Evolutionary conservation across 1,140 invertebrate genomes (phyloP).

Genomic region (Drosophila orena): DNA sequence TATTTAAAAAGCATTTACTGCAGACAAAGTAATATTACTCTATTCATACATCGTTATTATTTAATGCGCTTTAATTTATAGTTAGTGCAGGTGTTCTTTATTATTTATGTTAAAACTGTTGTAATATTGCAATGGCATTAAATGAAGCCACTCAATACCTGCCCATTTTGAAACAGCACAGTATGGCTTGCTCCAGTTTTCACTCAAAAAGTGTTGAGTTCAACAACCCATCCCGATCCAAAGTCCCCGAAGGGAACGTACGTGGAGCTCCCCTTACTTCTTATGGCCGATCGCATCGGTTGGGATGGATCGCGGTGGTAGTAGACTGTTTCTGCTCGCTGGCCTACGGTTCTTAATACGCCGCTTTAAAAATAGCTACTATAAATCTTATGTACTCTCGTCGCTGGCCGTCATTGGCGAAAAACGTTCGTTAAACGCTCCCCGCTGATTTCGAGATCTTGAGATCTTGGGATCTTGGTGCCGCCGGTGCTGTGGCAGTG

Average conservation of each 20-base stretch:
- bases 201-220: constrained; percentile 4
- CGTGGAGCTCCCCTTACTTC: constrained; percentile 20
- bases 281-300: too few relatives aligned
- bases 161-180: not conserved
- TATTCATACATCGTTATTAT: too few relatives aligned
- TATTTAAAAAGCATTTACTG: too few relatives aligned
- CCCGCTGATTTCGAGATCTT: constrained; percentile 13
- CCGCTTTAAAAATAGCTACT: constrained; percentile 80
- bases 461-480: constrained; percentile 18
- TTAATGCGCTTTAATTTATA: too few relatives aligned
- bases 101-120: too few relatives aligned
- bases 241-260: not conserved
- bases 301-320: constrained; percentile 8
- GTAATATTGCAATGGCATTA: not conserved
- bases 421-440: constrained; percentile 53
- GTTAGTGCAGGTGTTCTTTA: too few relatives aligned
- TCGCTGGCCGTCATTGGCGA: constrained; percentile 45
- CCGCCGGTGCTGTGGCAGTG: constrained; percentile 18
- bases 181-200: not conserved
- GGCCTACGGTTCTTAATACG: constrained; percentile 71
- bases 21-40: too few relatives aligned
- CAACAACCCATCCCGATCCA: constrained; percentile 25
- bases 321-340: constrained; percentile 46
- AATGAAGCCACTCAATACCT: not conserved
- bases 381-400: constrained; percentile 72